Conservation (phyloP, 2,888 invertebrate genomes). For the Morpho achilles region DNA sequence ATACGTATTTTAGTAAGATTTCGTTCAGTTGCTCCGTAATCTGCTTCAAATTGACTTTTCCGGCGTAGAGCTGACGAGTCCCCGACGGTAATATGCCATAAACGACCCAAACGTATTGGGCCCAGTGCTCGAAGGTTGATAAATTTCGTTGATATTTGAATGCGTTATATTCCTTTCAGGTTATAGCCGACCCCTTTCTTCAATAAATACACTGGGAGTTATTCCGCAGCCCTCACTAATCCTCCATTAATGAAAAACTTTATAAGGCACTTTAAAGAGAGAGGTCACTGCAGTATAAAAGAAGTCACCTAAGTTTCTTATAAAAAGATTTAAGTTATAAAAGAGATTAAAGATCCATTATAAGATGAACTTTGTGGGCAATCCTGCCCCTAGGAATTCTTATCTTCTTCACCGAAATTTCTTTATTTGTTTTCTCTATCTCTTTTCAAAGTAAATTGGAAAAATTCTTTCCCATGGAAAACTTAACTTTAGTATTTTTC, state of each 20-base stretch:
- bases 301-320: neutral
- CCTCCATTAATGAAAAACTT: constrained; percentile 39
- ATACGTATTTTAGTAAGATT: constrained; percentile 58
- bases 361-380: too few relatives aligned
- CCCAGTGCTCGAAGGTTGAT: constrained; percentile 66
- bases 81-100: constrained; percentile 70
- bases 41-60: constrained; percentile 75
- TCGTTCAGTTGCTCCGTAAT: constrained; percentile 60
- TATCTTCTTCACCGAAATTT: too few relatives aligned
- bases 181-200: constrained; percentile 52
- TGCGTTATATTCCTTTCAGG: constrained; percentile 66
- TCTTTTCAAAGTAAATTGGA: too few relatives aligned
- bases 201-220: constrained; percentile 58
- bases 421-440: too few relatives aligned
- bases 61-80: constrained; percentile 68
- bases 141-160: constrained; percentile 75
- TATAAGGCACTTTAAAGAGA: constrained; percentile 13
- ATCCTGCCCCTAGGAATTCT: too few relatives aligned
- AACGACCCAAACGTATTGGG: constrained; percentile 73
- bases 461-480: too few relatives aligned
- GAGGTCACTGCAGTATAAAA: constrained; percentile 8
- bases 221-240: constrained; percentile 47
- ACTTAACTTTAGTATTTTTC: too few relatives aligned
- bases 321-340: too few relatives aligned
- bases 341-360: too few relatives aligned